Evolutionary conservation across 1,140 invertebrate genomes (phyloP), one percentile per base, ranked within the genome.

Genomic region (Babylonia areolata): DNA sequence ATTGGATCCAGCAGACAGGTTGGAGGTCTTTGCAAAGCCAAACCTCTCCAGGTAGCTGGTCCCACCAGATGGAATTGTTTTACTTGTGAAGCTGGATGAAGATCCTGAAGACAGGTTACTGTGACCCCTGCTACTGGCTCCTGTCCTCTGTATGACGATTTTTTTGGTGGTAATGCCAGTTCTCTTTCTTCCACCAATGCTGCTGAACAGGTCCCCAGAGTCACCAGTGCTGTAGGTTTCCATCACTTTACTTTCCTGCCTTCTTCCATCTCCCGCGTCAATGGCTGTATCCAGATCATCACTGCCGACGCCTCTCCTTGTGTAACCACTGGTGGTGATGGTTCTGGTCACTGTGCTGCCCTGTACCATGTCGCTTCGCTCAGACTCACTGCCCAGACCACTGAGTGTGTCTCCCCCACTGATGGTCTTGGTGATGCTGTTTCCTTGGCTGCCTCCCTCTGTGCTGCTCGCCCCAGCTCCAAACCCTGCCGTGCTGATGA

Each of bases 11-110:
- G n/a, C 78, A 31, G 80, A 81, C 28, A n/a, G 11, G 5, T 20
- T 39, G 17, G 78, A 79, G 28, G 51, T 81, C 51, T 75, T 75
- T 28, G n/a, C 31, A 12, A 84, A 84, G 37, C 82, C 82, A 35
- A 84, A 84, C 40, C 82, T 84, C 69, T 84, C 82, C 40, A 84
- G 23, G 69, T 84, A 84, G 64, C 82, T 75, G n/a, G 33, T 46
- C 17, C 82, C 81, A 0, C 82, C 82, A 6, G 39, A n/a, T 3
- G 33, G 78, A 33, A 33, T 40, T 12, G 42, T 42, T 0, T 31
- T 9, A 11, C 78, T 37, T 12, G 17, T 39, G 11, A 77, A 1
- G 9, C 20, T 28, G 17, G 58, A 64, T 64, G 58, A 64, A 51
- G 46, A 51, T 9, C 17, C 17, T 64, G 58, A 3, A 6, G 58